A percentile compares a stretch with the other conserved stretches of the same genome.
Conservation (phyloP, 2,113 vertebrate species). For the Zingel zingel region DNA sequence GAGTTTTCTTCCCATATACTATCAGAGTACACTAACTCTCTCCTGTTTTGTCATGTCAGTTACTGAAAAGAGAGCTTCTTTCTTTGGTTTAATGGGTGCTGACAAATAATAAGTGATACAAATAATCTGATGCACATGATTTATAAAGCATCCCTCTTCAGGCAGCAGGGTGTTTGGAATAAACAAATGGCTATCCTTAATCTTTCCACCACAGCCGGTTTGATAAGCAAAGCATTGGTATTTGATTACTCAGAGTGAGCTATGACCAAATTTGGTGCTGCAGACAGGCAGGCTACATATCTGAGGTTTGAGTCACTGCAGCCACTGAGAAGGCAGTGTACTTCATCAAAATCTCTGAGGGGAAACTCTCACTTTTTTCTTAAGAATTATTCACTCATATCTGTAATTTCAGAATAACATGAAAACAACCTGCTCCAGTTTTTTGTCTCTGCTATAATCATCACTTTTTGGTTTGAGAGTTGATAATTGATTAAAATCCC, state of each 20-base stretch:
- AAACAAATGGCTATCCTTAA: conserved; percentile 47
- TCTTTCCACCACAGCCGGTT: conserved; percentile 40
- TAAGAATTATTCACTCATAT: background rate
- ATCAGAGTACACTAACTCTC: background rate
- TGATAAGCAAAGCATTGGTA: conserved; percentile 24
- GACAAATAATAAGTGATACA: background rate
- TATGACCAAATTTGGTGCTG: conserved; percentile 65
- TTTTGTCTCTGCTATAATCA: background rate
- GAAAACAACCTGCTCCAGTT: background rate
- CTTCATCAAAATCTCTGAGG: background rate
- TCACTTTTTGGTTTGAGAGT: background rate
- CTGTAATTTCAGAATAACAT: background rate
- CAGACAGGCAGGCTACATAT: conserved; percentile 51
- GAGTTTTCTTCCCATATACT: background rate
- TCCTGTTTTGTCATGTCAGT: background rate
- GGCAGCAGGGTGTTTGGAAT: background rate
- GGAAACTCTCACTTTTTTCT: background rate
- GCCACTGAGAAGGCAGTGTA: conserved; percentile 14
- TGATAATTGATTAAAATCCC: background rate
- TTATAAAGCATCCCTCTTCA: background rate
- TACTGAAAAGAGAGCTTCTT: background rate
- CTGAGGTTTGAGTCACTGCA: conserved; percentile 69
- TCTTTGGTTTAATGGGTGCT: background rate
- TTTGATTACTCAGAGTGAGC: conserved; percentile 53
- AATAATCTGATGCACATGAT: background rate